Base-by-base conservation (phyloP, 2,797 vertebrate genomes). In the Fringilla coelebs region DNA sequence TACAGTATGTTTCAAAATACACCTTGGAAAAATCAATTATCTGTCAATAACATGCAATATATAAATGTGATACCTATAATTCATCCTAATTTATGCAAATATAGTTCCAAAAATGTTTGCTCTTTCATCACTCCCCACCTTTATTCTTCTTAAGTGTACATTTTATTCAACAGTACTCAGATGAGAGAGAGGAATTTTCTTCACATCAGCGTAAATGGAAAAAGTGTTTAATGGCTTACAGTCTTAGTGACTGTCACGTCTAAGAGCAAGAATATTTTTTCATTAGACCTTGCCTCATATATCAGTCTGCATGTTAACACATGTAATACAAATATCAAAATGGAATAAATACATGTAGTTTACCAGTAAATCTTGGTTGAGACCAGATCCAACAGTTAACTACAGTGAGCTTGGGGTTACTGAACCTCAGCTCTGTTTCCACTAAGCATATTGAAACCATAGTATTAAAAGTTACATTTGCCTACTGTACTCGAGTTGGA, bases 1-100 rank as follows among this genome's bases (percentile, higher is more conserved):
- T 97, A 99, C 99, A 18, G 99, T 99, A 98, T 24, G 98, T 97
- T 94, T 90, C 28, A 4, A 71, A 85, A 49, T 84, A 68, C 29
- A 55, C n/a, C 7, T 75, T 49, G 61, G 38, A 67, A 52, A 41
- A 41, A 72, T 74, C 3, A 72, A 19, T 88, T 93, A n/a, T 24
- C 43, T 95, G 61, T 46, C 48, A 85, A 11, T 43, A 82, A 40
- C 14, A 16, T 51, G 22, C n/a, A 68, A 15, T 61, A 28, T 45
- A 10, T 25, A 85, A 73, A 68, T 67, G 40, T 45, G 19, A 18
- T 82, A 28, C 17, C 15, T 89, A 3, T 57, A 68, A 26, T 72
- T 96, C 11, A 54, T 84, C 54, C 62, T 68, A 46, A 41, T 58
- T 70, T 61, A 63, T 67, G 14, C 45, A 67, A 41, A 45, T 32